Conservation (phyloP, 2,113 vertebrate genomes). For the Gadus chalcogrammus region DNA sequence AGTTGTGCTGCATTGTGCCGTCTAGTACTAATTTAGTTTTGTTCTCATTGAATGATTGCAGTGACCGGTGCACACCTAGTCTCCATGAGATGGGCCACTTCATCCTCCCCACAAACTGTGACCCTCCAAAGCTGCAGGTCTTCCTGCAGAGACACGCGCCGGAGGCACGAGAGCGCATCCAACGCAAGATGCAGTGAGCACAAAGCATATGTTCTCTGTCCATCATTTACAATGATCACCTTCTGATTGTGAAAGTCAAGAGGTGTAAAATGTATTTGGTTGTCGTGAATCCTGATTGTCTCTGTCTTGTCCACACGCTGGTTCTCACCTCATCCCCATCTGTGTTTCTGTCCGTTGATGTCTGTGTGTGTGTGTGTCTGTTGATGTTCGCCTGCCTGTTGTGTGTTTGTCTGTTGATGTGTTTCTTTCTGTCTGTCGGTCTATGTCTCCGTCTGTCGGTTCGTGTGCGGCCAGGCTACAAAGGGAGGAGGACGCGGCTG, state of each 20-base stretch:
- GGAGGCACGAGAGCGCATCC: slow-evolving; percentile 80
- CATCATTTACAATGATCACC: background rate
- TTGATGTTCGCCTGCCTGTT: no score
- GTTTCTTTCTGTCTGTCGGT: no score
- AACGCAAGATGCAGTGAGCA: slow-evolving; percentile 81
- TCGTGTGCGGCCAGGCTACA: slow-evolving; percentile 73
- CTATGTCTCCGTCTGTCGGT: no score
- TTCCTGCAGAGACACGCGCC: slow-evolving; percentile 85
- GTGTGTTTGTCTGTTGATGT: no score
- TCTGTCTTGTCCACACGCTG: background rate
- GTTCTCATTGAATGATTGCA: slow-evolving; percentile 38
- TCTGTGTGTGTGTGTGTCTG: no score
- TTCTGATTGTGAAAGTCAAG: background rate
- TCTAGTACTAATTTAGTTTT: no score
- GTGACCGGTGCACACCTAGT: slow-evolving; percentile 78
- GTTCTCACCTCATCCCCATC: background rate
- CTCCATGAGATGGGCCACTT: slow-evolving; percentile 90
- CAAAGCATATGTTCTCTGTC: background rate
- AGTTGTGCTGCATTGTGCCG: no score
- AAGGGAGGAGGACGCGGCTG: slow-evolving; percentile 74
- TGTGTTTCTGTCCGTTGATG: no score
- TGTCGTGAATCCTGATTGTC: background rate
- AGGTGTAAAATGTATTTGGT: background rate
- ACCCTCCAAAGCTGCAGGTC: slow-evolving; percentile 77
- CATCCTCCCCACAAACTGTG: slow-evolving; percentile 78